These are phyloP conservation scores for Pogonomyrmex barbatus DNA, from an alignment of 1,140 invertebrate genomes.

Conservation along the genomic window DNA sequence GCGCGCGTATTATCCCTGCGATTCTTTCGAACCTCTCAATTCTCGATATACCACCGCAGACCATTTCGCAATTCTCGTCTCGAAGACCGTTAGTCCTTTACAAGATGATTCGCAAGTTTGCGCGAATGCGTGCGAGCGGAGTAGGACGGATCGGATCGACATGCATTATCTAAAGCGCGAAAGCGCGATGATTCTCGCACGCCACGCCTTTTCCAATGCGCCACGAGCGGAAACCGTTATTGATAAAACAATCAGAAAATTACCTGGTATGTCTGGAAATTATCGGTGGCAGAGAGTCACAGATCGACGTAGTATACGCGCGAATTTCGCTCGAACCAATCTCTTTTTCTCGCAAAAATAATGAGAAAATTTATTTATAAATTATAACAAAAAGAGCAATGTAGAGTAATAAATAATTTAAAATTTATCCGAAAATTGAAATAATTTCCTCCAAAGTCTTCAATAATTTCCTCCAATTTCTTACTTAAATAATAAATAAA, in stretches of 20 bases:
- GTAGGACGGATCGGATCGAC: slow-evolving; percentile 26
- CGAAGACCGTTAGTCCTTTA: slow-evolving; percentile 62
- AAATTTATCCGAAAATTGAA: background rate
- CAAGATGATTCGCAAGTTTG: slow-evolving; percentile 43
- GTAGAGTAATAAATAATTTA: background rate
- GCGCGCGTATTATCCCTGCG: slow-evolving; percentile 3
- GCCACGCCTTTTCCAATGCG: slow-evolving; percentile 49
- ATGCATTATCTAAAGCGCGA: slow-evolving; percentile 16
- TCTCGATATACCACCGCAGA: slow-evolving; percentile 30
- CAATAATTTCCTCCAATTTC: background rate
- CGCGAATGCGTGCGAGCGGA: slow-evolving; percentile 13
- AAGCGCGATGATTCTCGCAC: slow-evolving; percentile 12
- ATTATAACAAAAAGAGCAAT: background rate
- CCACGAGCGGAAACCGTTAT: slow-evolving; percentile 40
- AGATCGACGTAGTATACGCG: background rate
- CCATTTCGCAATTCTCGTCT: slow-evolving; percentile 66
- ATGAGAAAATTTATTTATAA: background rate
- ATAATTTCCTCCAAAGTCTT: background rate
- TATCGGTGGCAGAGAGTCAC: slow-evolving; percentile 15
- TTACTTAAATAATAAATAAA: background rate
- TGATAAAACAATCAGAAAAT: slow-evolving; percentile 66
- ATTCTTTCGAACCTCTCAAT: background rate
- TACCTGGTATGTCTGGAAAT: slow-evolving; percentile 36
- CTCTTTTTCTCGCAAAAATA: slow-evolving; percentile 4
- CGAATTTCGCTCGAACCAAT: background rate